These are phyloP conservation scores for Hydropotes inermis DNA, from an alignment of 2,113 vertebrate species.

Conservation along the genomic window DNA sequence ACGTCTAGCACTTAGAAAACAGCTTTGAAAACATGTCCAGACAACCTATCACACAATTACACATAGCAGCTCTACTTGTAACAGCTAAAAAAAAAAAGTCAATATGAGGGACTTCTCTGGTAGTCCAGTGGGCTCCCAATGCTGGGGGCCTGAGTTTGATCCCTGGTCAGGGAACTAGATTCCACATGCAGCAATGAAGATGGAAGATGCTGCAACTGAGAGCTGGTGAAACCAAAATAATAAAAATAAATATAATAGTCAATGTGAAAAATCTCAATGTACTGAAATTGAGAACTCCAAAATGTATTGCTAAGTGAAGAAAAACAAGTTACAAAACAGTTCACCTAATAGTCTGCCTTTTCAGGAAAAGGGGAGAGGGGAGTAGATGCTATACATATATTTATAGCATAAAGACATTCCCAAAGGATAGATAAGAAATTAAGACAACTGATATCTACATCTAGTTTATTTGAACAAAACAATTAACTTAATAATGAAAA, in stretches of 20 bases:
- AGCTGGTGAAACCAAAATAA: background rate
- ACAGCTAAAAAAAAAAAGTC: background rate
- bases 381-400: background rate
- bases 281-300: background rate
- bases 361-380: background rate
- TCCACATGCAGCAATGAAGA: background rate
- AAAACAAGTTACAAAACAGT: constrained; percentile 19
- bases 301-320: constrained; percentile 27
- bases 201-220: background rate
- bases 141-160: background rate
- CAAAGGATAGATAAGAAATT: background rate
- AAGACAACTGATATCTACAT: background rate
- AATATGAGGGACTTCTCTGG: background rate
- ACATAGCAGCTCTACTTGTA: too few relatives aligned
- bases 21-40: too few relatives aligned
- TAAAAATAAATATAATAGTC: background rate
- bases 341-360: background rate
- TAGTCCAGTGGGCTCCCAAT: background rate
- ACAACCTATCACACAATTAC: too few relatives aligned
- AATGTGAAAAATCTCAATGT: background rate
- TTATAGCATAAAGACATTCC: background rate
- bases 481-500: background rate
- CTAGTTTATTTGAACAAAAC: background rate
- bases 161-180: background rate
- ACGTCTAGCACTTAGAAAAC: too few relatives aligned